Evolutionary conservation across 1,140 invertebrate genomes (phyloP).

Genomic region (Babylonia areolata): DNA sequence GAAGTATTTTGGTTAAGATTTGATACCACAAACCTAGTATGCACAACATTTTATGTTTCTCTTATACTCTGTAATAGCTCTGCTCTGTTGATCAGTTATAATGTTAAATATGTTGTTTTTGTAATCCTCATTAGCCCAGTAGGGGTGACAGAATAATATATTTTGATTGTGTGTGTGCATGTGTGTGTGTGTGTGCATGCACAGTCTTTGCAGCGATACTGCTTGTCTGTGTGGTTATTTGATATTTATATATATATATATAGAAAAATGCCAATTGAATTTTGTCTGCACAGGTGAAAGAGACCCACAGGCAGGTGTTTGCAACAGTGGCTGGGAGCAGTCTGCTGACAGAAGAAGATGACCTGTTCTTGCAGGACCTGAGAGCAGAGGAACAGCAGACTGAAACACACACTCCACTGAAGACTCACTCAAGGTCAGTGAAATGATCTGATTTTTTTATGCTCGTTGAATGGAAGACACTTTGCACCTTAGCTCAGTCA

Average conservation of each 20-base stretch:
- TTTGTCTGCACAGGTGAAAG: neutral
- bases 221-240: neutral
- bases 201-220: too few species aligned
- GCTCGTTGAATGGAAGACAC: too few species aligned
- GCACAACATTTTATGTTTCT: too few species aligned
- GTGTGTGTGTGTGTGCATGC: too few species aligned
- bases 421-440: neutral
- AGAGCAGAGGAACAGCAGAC: neutral
- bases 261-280: neutral
- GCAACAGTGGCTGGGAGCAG: neutral
- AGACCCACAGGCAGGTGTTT: neutral
- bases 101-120: too few species aligned
- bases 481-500: too few species aligned
- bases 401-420: neutral
- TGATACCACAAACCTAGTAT: too few species aligned
- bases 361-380: neutral
- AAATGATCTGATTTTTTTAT: neutral
- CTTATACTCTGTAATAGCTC: too few species aligned
- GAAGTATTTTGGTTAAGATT: too few species aligned
- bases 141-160: neutral
- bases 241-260: neutral
- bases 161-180: too few species aligned
- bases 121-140: too few species aligned
- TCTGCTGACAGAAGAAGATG: conserved; percentile 10
- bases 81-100: too few species aligned